Evolutionary conservation across 2,888 invertebrate species (phyloP), one percentile per base, ranked within the genome.

Genomic region (Drosophila mimica): DNA sequence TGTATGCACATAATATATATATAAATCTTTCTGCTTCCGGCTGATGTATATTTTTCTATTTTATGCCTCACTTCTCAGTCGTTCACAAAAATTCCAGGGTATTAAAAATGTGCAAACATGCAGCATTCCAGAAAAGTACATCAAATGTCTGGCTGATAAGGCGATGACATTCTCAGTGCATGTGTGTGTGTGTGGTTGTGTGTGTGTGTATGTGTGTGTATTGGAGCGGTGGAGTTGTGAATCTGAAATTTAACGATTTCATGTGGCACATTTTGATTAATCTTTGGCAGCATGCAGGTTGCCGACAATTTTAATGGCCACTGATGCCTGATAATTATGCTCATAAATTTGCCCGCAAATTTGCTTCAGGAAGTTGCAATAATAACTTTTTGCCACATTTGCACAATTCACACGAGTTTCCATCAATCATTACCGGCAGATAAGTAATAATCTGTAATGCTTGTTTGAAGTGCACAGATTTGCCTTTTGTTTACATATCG

Each of bases 231-330:
- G 31, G 28, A 59, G 43, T 25, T 38, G 36, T 53, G 66, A 70
- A 49, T 66, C 70, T 38, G 62, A 52, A 71, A 65, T 63, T 59
- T 68, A 71, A 71, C 67, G 72, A 51, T 52, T 87, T 77, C 33
- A 68, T 88, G 81, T 86, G 83, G 62, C 74, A 66, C 71, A 77
- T 71, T 74, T 71, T 83, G 88, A 84, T 86, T 81, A 88, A 84
- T 86, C 76, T 88, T 59, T 46, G 49, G 31, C 34, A 31, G 25
- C 52, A 4, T 25, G 43, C 56, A 56, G 54, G 60, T 66, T 63
- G 75, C 75, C 71, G 64, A 69, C 80, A 63, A 56, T 69, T 79
- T 80, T 73, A 80, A 79, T 70, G 65, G 72, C 59, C 52, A 64
- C 38, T 53, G 58, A 56, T 65, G 56, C 36, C 33, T 25, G 71